phyloP scores from a whole-genome alignment of 1,140 invertebrate genomes.

The Trichonephila clavata region DNA sequence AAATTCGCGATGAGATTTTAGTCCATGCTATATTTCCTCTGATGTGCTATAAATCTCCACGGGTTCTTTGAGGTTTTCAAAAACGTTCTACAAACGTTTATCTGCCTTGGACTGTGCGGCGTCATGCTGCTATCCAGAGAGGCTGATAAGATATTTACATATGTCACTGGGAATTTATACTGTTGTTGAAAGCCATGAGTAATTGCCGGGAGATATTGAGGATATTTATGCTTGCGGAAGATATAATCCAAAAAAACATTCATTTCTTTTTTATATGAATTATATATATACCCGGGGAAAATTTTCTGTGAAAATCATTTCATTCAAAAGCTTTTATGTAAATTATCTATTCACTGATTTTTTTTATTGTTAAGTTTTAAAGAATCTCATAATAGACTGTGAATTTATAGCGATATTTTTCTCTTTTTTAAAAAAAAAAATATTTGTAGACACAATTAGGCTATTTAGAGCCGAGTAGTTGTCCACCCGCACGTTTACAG shows the following conservation, averaged over 20 bases:
- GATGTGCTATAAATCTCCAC: not conserved
- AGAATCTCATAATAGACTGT: not conserved
- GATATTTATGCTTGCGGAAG: not conserved
- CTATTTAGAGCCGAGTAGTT: not conserved
- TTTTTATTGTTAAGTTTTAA: not conserved
- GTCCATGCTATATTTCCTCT: not conserved
- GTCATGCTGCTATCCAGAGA: not conserved
- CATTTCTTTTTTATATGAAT: not conserved
- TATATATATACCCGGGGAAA: not conserved
- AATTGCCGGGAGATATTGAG: slow-evolving; percentile 36
- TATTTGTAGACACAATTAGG: not conserved
- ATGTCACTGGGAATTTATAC: slow-evolving; percentile 44
- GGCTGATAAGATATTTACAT: slow-evolving; percentile 36
- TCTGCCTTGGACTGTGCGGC: slow-evolving; percentile 30
- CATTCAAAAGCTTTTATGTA: not conserved
- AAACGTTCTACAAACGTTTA: slow-evolving; percentile 26
- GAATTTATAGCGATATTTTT: not conserved
- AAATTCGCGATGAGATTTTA: not conserved
- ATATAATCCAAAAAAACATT: not conserved
- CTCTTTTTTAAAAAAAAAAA: not conserved
- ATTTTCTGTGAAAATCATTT: not conserved
- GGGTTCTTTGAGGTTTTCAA: not conserved
- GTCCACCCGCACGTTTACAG: not conserved
- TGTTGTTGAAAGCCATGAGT: slow-evolving; percentile 25
- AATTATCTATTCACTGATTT: not conserved